Percentiles rank a stretch among this genome's conserved stretches.
phyloP scores from a whole-genome alignment of 2,888 invertebrate genomes.

The Teleogryllus oceanicus region DNA sequence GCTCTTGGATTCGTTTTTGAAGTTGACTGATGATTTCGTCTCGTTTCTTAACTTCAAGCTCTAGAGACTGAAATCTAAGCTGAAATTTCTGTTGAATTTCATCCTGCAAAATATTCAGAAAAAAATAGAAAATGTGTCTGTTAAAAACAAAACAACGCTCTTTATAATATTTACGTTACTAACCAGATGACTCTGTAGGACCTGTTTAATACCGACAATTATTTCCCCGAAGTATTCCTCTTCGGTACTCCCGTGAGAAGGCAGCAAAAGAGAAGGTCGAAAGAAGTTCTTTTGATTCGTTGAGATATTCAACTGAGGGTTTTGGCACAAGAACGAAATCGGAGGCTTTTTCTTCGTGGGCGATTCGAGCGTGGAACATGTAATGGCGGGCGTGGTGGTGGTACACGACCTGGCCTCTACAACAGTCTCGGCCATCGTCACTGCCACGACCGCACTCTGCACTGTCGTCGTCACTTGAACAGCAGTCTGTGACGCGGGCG shows the following conservation, averaged over 20 bases:
- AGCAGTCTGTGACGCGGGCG: constrained; percentile 38
- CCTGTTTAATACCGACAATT: constrained; percentile 73
- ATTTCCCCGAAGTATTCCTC: constrained; percentile 81
- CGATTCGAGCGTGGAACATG: background rate
- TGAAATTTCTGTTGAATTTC: constrained; percentile 51
- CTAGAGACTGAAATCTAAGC: constrained; percentile 65
- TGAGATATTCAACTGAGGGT: background rate
- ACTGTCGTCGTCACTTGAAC: background rate
- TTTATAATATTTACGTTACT: background rate
- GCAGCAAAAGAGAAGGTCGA: constrained; percentile 38
- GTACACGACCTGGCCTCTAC: background rate
- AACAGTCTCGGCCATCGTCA: background rate
- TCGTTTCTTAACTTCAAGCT: constrained; percentile 74
- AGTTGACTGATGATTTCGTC: constrained; percentile 78
- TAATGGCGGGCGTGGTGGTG: constrained; percentile 22
- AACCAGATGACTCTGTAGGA: constrained; percentile 63
- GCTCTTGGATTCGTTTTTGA: constrained; percentile 66
- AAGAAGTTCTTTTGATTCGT: constrained; percentile 39
- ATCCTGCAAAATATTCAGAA: constrained; percentile 44
- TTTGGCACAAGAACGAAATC: background rate
- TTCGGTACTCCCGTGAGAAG: constrained; percentile 52
- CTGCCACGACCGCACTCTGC: constrained; percentile 42
- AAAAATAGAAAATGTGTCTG: constrained; percentile 10
- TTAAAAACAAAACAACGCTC: background rate
- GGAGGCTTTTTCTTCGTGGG: background rate